Evolutionary conservation across 1,140 invertebrate species (phyloP).

Genomic region (Streblospio benedicti): DNA sequence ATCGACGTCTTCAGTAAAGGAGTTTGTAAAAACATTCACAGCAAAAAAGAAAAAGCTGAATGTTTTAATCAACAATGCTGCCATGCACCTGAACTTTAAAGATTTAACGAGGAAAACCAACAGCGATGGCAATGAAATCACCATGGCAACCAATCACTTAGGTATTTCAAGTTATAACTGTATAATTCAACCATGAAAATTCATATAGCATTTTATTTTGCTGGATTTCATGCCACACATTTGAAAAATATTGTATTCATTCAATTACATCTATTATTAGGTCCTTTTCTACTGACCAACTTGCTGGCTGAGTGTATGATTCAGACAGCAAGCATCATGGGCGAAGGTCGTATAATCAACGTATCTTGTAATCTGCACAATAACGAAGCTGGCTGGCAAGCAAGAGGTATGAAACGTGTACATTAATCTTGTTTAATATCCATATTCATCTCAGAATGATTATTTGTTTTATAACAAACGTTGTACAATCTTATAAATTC

Average conservation of each 20-base stretch:
- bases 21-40: constrained; percentile 40
- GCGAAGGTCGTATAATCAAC: constrained; percentile 32
- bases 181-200: no score
- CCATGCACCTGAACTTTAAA: constrained; percentile 15
- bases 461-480: no score
- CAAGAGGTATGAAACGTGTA: constrained; percentile 3
- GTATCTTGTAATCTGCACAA: constrained; percentile 33
- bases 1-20: constrained; percentile 25
- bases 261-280: constrained; percentile 49
- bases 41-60: constrained; percentile 61
- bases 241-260: neutral
- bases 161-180: constrained; percentile 19
- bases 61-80: constrained; percentile 50
- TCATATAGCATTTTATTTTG: neutral
- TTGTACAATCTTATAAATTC: no score
- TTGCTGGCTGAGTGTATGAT: constrained; percentile 41
- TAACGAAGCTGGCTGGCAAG: constrained; percentile 5
- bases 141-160: constrained; percentile 33
- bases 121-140: constrained; percentile 31
- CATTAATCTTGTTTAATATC: neutral
- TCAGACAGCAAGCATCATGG: constrained; percentile 25
- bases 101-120: constrained; percentile 20
- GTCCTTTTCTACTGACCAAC: constrained; percentile 69
- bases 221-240: neutral
- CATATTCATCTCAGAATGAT: neutral